Evolutionary conservation across 1,140 invertebrate species (phyloP), one percentile per base, ranked within the genome.

Genomic region (Pseudoatta argentina): DNA sequence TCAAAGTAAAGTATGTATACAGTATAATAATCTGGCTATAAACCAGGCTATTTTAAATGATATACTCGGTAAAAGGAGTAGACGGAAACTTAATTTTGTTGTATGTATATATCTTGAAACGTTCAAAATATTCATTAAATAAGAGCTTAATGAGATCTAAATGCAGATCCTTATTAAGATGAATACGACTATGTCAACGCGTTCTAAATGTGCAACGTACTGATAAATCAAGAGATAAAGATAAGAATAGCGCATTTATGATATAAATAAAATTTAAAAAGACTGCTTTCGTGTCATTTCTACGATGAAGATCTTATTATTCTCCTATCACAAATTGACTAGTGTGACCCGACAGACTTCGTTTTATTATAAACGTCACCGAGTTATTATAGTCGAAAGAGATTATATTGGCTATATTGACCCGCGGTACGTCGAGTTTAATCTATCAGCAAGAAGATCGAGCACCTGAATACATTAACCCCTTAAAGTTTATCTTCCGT

Each of bases 371-470:
- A 24, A 71, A 57, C 53, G 24, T 6, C 67, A 61, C 27, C 34
- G 53, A 72, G 77, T 81, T 81, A 73, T 83, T 83, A 75, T 63
- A 59, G 67, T 75, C 69, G 55, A 30, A 61, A 48, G 39, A 59
- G 67, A 75, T 83, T 75, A 83, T 73, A 63, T 75, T 48, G 30
- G 24, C 55, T 55, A 44, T 61, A 69, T 73, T 83, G 79, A 73
- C 39, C 69, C 24, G 6, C 21, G 27, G 67, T 24, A 48, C 79
- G 39, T 82, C 53, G 39, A 75, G 67, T 63, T 83, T 83, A 83
- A 83, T 83, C 69, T 75, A 83, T 73, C 69, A 73, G 55, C 39
- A 61, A 73, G 69, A 83, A 73, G 79, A 83, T 83, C 79, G 79
- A 83, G 69, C 55, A 83, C 34, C 39, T 21, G 69, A 73, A 83